A percentile compares a stretch with the other conserved stretches of the same genome.
Conservation (phyloP, 2,113 vertebrate species). For the Cyanoramphus novaezelandiae region DNA sequence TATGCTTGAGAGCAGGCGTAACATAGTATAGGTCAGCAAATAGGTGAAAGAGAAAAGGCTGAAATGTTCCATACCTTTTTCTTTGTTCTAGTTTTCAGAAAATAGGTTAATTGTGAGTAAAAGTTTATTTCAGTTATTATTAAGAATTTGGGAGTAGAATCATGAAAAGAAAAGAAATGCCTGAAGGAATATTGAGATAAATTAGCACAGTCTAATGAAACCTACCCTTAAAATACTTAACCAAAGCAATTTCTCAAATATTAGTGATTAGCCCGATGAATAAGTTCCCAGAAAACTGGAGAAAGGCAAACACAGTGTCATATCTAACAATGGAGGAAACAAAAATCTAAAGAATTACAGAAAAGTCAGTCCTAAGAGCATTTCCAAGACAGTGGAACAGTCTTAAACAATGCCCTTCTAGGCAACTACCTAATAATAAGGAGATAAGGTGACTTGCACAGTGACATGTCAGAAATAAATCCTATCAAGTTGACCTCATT, state of each 20-base stretch:
- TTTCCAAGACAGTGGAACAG: background rate
- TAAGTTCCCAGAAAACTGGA: background rate
- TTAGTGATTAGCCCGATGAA: background rate
- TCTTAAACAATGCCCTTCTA: background rate
- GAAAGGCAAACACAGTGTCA: background rate
- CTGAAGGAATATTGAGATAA: background rate
- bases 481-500: constrained; percentile 18
- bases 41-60: background rate
- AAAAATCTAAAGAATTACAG: background rate
- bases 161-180: background rate
- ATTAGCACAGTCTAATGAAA: background rate
- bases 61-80: background rate
- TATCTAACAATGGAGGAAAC: background rate
- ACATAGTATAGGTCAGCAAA: background rate
- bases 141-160: background rate
- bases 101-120: background rate
- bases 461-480: background rate
- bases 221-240: background rate
- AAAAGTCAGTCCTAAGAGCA: background rate
- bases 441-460: constrained; percentile 1
- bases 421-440: background rate
- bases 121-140: background rate
- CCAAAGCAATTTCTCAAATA: background rate
- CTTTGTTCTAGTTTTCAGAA: background rate
- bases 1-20: background rate